Percentiles rank a stretch among this genome's conserved stretches.
These are phyloP conservation scores for Antechinus flavipes DNA, from an alignment of 2,113 vertebrate species.

Conservation along the genomic window DNA sequence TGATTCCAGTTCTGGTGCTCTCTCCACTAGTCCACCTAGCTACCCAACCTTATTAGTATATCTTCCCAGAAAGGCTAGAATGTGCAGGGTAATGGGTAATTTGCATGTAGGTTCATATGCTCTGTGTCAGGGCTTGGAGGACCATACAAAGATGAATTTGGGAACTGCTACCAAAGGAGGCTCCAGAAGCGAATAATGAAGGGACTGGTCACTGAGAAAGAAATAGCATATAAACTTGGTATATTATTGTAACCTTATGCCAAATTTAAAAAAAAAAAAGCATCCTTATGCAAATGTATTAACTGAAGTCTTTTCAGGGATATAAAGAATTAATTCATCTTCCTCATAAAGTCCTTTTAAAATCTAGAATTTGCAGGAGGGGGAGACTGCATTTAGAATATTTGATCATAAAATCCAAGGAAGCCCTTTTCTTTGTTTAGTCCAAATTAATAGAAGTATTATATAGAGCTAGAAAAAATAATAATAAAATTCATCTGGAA, in stretches of 20 bases:
- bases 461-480: too few relatives aligned
- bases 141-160: neutral
- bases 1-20: neutral
- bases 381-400: neutral
- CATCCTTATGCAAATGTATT: neutral
- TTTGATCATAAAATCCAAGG: neutral
- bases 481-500: too few relatives aligned
- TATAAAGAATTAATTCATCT: neutral
- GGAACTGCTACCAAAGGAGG: neutral
- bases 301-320: neutral
- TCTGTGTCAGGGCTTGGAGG: neutral
- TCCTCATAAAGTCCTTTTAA: neutral
- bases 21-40: neutral
- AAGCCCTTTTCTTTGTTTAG: neutral
- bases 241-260: neutral
- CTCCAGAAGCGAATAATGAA: neutral
- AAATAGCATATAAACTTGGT: neutral
- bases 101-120: neutral
- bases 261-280: neutral
- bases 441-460: neutral
- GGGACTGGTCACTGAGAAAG: neutral
- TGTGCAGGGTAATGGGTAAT: neutral
- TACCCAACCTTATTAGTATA: neutral
- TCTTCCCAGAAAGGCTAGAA: neutral
- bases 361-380: neutral